Conservation (phyloP, 2,797 vertebrate species). For the Zenarchopterus dispar region DNA sequence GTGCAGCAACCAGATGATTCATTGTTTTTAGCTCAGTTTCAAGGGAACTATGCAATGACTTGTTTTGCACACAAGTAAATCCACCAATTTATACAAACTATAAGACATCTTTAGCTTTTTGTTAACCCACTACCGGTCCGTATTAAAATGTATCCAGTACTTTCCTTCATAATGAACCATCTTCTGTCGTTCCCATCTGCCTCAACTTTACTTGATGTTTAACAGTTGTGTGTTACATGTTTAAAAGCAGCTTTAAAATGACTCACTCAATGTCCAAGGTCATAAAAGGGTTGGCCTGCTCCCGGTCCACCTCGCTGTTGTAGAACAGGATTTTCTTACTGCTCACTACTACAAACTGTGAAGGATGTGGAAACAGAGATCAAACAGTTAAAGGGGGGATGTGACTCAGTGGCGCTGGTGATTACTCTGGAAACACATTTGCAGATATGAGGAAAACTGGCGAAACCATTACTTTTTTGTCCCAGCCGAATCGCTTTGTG, state of each 20-base stretch:
- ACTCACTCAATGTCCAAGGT: constrained; percentile 98
- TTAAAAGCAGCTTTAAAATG: constrained; percentile 7
- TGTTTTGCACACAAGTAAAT: too few relatives aligned
- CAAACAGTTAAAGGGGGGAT: neutral
- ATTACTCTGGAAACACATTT: constrained; percentile 19
- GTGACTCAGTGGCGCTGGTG: neutral
- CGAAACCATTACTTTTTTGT: constrained; percentile 88
- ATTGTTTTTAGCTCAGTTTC: too few relatives aligned
- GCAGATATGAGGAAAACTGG: neutral
- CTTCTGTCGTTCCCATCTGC: neutral
- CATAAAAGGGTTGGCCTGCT: constrained; percentile 95
- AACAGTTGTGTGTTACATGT: neutral
- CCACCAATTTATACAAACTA: too few relatives aligned
- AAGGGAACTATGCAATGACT: too few relatives aligned
- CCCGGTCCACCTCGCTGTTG: constrained; percentile 91
- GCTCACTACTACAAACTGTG: constrained; percentile 94
- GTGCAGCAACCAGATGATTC: too few relatives aligned
- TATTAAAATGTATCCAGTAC: too few relatives aligned
- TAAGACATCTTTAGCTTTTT: too few relatives aligned
- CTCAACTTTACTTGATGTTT: neutral
- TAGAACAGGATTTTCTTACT: constrained; percentile 99
- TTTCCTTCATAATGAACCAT: neutral
- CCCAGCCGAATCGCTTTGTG: constrained; percentile 96
- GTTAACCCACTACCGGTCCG: too few relatives aligned
- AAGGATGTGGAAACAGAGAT: constrained; percentile 16